Percentiles rank a stretch among this genome's conserved stretches.
phyloP scores from a whole-genome alignment of 2,888 invertebrate genomes.

The Lutraria lutraria region DNA sequence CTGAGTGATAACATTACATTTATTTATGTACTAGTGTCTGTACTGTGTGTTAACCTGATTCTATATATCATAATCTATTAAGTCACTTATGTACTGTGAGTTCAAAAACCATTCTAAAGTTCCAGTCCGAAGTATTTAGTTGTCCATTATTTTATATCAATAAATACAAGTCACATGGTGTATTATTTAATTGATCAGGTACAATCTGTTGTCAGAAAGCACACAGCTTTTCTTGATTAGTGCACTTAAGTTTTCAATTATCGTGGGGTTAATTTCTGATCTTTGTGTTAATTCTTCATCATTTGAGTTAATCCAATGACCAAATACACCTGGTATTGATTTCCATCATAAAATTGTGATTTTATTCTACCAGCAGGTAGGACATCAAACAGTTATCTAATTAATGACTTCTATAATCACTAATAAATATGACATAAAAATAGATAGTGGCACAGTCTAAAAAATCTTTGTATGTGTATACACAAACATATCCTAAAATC shows the following conservation, averaged over 20 bases:
- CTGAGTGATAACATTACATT: too few species aligned
- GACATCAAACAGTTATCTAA: background rate
- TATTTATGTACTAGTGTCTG: too few species aligned
- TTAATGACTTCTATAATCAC: slow-evolving; percentile 14
- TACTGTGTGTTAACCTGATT: too few species aligned
- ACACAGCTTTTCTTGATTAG: background rate
- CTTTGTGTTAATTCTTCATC: slow-evolving; percentile 25
- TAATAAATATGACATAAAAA: background rate
- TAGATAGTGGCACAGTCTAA: background rate
- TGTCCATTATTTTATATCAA: background rate
- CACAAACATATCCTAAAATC: background rate
- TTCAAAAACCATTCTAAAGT: background rate
- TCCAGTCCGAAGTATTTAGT: background rate
- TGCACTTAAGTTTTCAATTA: slow-evolving; percentile 14
- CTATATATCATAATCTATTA: too few species aligned
- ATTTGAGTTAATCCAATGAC: slow-evolving; percentile 24
- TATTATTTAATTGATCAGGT: background rate
- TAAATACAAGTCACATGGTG: background rate
- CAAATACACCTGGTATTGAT: slow-evolving; percentile 22
- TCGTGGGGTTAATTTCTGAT: slow-evolving; percentile 24
- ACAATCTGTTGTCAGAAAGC: slow-evolving; percentile 17
- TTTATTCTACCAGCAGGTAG: background rate
- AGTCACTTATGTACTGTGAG: too few species aligned
- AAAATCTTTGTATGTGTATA: background rate
- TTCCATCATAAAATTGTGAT: slow-evolving; percentile 1